Evolutionary conservation across 2,113 vertebrate species (phyloP).

Genomic region (Calonectris borealis): DNA sequence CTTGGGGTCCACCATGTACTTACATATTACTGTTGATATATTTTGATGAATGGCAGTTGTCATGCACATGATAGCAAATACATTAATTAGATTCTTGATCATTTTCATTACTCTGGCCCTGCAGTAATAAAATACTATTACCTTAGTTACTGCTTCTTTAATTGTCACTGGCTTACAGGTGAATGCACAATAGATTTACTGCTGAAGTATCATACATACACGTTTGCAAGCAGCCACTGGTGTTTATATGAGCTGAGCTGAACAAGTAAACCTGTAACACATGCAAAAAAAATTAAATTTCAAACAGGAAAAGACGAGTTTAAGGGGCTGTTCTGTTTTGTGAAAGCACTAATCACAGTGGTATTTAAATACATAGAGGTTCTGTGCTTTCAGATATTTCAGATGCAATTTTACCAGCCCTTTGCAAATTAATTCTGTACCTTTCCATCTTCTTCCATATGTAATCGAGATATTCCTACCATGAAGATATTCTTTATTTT

Average conservation of each 20-base stretch:
- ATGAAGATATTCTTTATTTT: background rate
- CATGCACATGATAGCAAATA: background rate
- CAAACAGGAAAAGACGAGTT: background rate
- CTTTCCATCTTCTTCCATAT: background rate
- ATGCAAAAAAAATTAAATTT: background rate
- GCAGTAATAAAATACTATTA: background rate
- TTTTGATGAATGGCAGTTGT: conserved; percentile 11
- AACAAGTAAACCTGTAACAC: background rate
- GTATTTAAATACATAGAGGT: background rate
- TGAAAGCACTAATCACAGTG: background rate
- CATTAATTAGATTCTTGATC: conserved; percentile 31
- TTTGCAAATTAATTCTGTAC: background rate
- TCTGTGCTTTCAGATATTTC: background rate
- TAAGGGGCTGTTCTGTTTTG: background rate
- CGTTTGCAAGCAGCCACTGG: background rate
- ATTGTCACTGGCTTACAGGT: background rate
- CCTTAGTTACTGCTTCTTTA: background rate
- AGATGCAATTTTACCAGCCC: background rate
- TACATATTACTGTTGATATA: background rate
- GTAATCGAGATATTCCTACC: background rate
- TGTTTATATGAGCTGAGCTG: background rate
- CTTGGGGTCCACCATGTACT: background rate
- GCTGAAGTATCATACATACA: background rate
- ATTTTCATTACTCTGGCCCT: background rate
- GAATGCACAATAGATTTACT: background rate